These are phyloP conservation scores for Solen grandis DNA, from an alignment of 1,140 invertebrate genomes.

Conservation along the genomic window DNA sequence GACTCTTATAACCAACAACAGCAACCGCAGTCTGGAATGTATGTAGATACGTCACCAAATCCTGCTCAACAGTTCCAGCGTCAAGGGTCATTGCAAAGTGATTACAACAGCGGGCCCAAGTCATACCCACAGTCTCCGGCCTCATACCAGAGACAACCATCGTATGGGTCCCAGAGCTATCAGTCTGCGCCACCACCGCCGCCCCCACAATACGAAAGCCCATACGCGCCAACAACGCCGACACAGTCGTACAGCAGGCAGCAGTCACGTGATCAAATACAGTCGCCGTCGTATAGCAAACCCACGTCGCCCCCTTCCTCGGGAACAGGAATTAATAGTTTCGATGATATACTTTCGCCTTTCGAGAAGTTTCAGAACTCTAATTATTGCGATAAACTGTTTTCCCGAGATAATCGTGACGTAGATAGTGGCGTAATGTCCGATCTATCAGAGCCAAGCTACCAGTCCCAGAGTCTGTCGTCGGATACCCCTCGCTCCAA, in stretches of 20 bases:
- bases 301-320: conserved; percentile 22
- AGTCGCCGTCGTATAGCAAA: conserved; percentile 29
- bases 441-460: conserved; percentile 49
- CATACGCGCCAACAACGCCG: conserved; percentile 12
- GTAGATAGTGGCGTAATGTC: conserved; percentile 57
- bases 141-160: conserved; percentile 28
- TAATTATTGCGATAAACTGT: conserved; percentile 65
- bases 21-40: conserved; percentile 1
- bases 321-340: conserved; percentile 61
- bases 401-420: conserved; percentile 39
- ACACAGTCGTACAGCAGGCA: conserved; percentile 1
- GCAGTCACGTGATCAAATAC: conserved; percentile 36
- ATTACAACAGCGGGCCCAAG: neutral
- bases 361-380: conserved; percentile 68
- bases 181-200: conserved; percentile 18
- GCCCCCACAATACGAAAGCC: conserved; percentile 6
- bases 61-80: conserved; percentile 30
- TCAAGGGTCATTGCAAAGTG: conserved; percentile 33
- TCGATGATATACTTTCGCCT: conserved; percentile 68
- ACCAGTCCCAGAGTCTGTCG: conserved; percentile 44
- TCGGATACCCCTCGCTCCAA: conserved; percentile 57
- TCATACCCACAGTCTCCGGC: conserved; percentile 7
- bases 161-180: conserved; percentile 33
- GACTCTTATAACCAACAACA: conserved; percentile 15
- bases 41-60: conserved; percentile 8